These are phyloP conservation scores for Platyura marginata DNA, from an alignment of 1,140 invertebrate genomes.

Conservation along the genomic window DNA sequence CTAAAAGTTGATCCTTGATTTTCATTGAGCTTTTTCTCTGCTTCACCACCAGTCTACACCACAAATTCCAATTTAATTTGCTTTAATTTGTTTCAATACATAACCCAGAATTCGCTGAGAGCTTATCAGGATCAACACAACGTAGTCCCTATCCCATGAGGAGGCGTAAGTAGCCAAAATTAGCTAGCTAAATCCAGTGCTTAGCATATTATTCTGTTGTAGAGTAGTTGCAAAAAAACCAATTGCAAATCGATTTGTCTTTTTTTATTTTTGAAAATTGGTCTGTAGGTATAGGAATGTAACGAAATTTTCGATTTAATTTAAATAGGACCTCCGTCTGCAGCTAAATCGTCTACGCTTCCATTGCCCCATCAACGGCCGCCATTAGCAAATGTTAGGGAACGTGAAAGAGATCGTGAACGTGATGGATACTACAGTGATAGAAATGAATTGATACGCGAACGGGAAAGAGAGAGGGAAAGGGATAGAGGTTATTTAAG, in stretches of 20 bases:
- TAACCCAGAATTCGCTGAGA: constrained; percentile 59
- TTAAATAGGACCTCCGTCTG: constrained; percentile 5
- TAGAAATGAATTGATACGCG: constrained; percentile 59
- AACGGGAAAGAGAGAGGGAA: constrained; percentile 39
- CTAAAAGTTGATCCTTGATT: too few species aligned
- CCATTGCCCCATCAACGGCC: constrained; percentile 46
- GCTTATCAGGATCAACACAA: constrained; percentile 59
- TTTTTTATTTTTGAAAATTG: too few species aligned
- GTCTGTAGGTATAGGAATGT: too few species aligned
- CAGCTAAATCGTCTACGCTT: constrained; percentile 56
- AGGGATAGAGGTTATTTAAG: constrained; percentile 65
- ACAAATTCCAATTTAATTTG: too few species aligned
- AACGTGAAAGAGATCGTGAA: constrained; percentile 41
- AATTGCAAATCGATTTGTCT: too few species aligned
- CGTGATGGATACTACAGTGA: constrained; percentile 72
- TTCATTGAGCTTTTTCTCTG: too few species aligned
- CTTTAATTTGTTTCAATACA: too few species aligned
- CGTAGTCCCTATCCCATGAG: constrained; percentile 62
- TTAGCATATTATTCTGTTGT: too few species aligned
- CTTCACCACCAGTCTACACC: too few species aligned
- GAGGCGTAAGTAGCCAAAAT: constrained; percentile 72
- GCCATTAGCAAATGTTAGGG: constrained; percentile 17
- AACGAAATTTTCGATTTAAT: too few species aligned
- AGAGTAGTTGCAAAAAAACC: too few species aligned
- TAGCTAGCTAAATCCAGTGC: constrained; percentile 5